Base-by-base conservation (phyloP, 2,113 vertebrate species). In the Mesoclemmys tuberculata region DNA sequence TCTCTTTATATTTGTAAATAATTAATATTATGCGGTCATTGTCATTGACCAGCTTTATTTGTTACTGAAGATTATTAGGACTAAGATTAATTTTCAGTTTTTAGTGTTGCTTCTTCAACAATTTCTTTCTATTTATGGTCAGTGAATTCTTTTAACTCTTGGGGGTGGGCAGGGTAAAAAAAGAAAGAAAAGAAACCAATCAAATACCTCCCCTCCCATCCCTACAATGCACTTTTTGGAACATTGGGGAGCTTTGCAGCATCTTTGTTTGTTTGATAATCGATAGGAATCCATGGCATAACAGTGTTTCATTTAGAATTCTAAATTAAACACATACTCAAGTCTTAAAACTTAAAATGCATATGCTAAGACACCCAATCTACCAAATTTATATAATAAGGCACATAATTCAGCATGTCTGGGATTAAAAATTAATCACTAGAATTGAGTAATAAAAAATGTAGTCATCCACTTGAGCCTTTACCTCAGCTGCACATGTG, bases 1-100 rank as follows among this genome's bases (percentile, higher is more conserved):
- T 85, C 91, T 95, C 55, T 96, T 86, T 88, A n/a, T 77, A 48
- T 68, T 93, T 84, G 31, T 88, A 82, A 95, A 94, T 80, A 80
- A 92, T 90, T 4, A 14, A 87, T 71, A 21, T 61, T 74, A 55
- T n/a, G 79, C 51, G 56, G 85, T 64, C 61, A 8, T 31, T 83
- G 41, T 41, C 21, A 68, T 12, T 48, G 21, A n/a, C 82, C 82
- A 89, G 22, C 41, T 91, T 84, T 84, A 68, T 83, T 96, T 90
- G 56, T 8, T 71, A 51, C 19, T 80, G 54, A 82, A 75, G 80
- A 56, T n/a, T 74, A 82, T 4, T 10, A 49, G 4, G 9, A 8
- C 3, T 26, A 85, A 85, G 64, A 90, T 82, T 86, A 84, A 38
- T 97, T 92, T 96, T 92, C n/a, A 41, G 21, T 80, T 88, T 94